Evolutionary conservation across 2,888 invertebrate species (phyloP), one percentile per base, ranked within the genome.

Genomic region (Leptinotarsa tumamoca): DNA sequence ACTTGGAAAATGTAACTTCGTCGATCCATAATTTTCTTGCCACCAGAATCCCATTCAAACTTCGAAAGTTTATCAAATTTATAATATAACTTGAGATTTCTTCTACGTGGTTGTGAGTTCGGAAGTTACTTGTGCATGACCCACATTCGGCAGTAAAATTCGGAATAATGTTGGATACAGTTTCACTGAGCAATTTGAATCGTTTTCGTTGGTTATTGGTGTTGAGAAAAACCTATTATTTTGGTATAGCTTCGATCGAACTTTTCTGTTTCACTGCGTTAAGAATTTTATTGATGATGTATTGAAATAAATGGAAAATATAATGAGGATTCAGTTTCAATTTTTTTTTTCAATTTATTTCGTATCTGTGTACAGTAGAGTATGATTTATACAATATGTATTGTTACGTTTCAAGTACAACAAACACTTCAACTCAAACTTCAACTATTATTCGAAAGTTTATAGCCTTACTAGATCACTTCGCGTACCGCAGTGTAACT

Each of bases 1-100:
- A 66, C 54, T 50, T 56, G 56, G 23, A 43, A 51, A 61, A 72
- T 51, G 52, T 49, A 68, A 69, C 68, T 66, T 75, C 54, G 56
- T 33, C 67, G 68, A 69, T 72, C 61, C 68, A 72, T 72, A 75
- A 75, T 72, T 63, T 75, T 67, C 68, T 66, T 72, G 69, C 75
- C 49, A 56, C 75, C 69, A 21, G 50, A 71, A 72, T 72, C 58
- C 56, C 67, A 61, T 58, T 49, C 61, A 75, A 72, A 72, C 69
- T 75, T 75, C 56, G 43, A 17, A 49, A 21, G 68, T 69, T 63
- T 69, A 72, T 72, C 63, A 72, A 75, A 75, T 75, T 75, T 72
- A 75, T 75, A 75, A 75, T 72, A 72, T 72, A 72, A 72, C 63
- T 72, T 63, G 63, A 43, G 15, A 63, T 63, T 63, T 63, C 63